Evolutionary conservation across 2,888 invertebrate species (phyloP).

Genomic region (Orthosia gracilis): DNA sequence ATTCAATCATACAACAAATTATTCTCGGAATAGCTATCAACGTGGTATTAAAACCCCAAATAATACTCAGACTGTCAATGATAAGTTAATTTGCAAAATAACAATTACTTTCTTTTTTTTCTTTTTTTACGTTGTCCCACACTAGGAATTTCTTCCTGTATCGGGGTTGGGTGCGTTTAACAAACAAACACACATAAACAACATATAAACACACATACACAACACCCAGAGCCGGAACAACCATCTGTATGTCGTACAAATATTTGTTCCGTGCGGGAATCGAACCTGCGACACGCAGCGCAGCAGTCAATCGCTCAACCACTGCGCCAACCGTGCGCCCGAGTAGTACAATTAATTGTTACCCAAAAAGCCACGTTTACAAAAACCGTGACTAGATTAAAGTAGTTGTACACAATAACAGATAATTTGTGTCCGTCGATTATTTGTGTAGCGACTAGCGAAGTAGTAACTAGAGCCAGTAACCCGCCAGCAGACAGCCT

Average conservation of each 20-base stretch:
- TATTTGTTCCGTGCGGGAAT: no score
- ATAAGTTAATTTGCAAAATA: not conserved
- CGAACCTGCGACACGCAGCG: no score
- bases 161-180: no score
- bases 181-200: no score
- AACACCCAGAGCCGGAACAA: no score
- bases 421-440: constrained; percentile 11
- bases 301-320: no score
- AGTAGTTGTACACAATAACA: constrained; percentile 32
- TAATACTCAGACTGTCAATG: not conserved
- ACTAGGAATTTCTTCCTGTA: no score
- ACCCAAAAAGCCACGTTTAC: not conserved
- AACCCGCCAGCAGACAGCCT: constrained; percentile 61
- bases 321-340: no score
- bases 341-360: not conserved
- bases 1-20: not conserved
- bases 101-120: no score
- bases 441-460: not conserved
- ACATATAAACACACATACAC: no score
- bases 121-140: no score
- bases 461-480: constrained; percentile 2
- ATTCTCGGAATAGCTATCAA: not conserved
- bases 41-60: not conserved
- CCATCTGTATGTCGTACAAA: no score
- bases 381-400: constrained; percentile 7